Conservation (phyloP, 1,140 invertebrate species). For the Drosophila punjabiensis region DNA sequence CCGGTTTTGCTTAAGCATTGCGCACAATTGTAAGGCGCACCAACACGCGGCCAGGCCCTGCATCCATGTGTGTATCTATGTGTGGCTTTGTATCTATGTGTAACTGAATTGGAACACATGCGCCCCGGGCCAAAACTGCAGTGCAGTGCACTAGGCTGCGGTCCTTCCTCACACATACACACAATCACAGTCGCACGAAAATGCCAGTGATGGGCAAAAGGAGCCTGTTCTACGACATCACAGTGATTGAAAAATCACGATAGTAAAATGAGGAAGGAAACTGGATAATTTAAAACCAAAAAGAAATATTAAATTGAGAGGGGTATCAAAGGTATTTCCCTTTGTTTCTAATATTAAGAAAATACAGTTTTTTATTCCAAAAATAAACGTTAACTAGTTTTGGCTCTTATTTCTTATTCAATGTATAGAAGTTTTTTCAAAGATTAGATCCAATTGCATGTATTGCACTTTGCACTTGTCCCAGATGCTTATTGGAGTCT, state of each 20-base stretch:
- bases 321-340: too few species aligned
- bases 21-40: conserved; percentile 67
- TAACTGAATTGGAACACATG: conserved; percentile 80
- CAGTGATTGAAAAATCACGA: conserved; percentile 19
- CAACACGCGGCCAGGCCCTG: conserved; percentile 15
- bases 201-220: conserved; percentile 35
- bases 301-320: background rate
- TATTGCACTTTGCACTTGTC: too few species aligned
- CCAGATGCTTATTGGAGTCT: background rate
- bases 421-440: too few species aligned
- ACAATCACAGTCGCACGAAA: conserved; percentile 1
- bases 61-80: conserved; percentile 22
- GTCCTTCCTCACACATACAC: conserved; percentile 39
- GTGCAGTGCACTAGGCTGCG: conserved; percentile 75
- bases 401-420: too few species aligned
- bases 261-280: background rate
- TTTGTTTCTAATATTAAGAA: background rate
- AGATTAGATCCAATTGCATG: too few species aligned
- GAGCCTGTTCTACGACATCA: background rate
- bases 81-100: conserved; percentile 54
- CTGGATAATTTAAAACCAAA: background rate
- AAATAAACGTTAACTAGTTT: background rate
- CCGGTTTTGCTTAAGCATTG: conserved; percentile 81
- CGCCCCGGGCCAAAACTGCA: conserved; percentile 72
- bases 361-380: background rate